Percentiles rank a stretch among this genome's conserved stretches.
These are phyloP conservation scores for Penaeus indicus DNA, from an alignment of 1,140 invertebrate genomes.

Conservation along the genomic window DNA sequence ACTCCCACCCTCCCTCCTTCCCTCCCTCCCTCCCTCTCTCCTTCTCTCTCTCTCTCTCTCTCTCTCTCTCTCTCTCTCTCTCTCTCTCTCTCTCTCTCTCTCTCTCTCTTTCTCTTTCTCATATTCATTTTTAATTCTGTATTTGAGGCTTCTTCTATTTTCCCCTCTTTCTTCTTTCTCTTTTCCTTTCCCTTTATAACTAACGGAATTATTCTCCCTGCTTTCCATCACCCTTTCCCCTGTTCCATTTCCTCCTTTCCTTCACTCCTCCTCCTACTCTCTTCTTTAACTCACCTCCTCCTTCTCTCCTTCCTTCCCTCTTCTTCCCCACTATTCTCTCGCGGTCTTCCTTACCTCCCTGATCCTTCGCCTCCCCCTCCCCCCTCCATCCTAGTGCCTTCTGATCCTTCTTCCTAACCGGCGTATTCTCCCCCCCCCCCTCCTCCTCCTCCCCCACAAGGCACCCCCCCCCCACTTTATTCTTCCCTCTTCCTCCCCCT, in stretches of 20 bases:
- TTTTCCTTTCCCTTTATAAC: background rate
- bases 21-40: background rate
- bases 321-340: background rate
- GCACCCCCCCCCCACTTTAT: no score
- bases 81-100: background rate
- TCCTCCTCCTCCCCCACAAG: no score
- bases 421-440: no score
- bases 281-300: background rate
- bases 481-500: no score
- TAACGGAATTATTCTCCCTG: background rate
- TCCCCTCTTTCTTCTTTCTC: background rate
- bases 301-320: no score
- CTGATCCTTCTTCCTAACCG: no score
- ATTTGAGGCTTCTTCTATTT: background rate
- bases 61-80: background rate
- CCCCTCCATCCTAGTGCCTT: no score
- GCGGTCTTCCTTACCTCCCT: background rate
- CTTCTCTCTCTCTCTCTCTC: background rate
- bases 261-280: no score
- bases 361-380: background rate
- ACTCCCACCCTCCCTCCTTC: background rate
- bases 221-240: background rate
- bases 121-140: background rate
- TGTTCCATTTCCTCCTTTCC: background rate
- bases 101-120: background rate